Evolutionary conservation across 2,888 invertebrate genomes (phyloP), one percentile per base, ranked within the genome.

Genomic region (Apoda limacodes): DNA sequence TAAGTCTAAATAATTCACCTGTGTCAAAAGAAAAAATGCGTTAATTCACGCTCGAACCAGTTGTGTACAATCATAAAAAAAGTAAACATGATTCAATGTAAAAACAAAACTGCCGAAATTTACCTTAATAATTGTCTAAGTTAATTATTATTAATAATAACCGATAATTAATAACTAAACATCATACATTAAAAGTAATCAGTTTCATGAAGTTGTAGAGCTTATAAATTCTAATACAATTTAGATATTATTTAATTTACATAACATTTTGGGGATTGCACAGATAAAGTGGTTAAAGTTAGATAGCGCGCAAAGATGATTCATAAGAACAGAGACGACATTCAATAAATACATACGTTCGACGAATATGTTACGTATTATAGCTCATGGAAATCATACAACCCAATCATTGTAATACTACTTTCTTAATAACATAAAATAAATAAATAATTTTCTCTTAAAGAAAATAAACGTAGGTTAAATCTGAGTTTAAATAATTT

Each of bases 1-100:
- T 80, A 74, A 76, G 70, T 78, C 76, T 74, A 75, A 74, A 64
- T 62, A 58, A 62, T 70, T 69, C 75, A 74, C 74, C 70, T 75
- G 75, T 70, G 65, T 71, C 67, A 58, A 66, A 64, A 67, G n/a
- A 70, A 78, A 71, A 71, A 66, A 68, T 59, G 60, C 64, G 48
- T 6, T 17, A 66, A 59, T 57, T 43, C 30, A 41, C 46, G 60
- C 61, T 60, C 64, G 62, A 46, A 42, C 60, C 63, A 51, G 57
- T 60, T 58, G 59, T 64, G 62, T 67, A 64, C 61, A 66, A 62
- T 60, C 63, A 61, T 55, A 59, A 72, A 67, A 71, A 66, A 56
- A 57, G 62, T 55, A 61, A 68, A 67, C 72, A 78, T 74, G 74
- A 75, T 75, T 71, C 61, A 42, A 60, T 52, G 51, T 58, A 60